These are phyloP conservation scores for Vanacampus margaritifer DNA, from an alignment of 2,113 vertebrate genomes.

Conservation along the genomic window DNA sequence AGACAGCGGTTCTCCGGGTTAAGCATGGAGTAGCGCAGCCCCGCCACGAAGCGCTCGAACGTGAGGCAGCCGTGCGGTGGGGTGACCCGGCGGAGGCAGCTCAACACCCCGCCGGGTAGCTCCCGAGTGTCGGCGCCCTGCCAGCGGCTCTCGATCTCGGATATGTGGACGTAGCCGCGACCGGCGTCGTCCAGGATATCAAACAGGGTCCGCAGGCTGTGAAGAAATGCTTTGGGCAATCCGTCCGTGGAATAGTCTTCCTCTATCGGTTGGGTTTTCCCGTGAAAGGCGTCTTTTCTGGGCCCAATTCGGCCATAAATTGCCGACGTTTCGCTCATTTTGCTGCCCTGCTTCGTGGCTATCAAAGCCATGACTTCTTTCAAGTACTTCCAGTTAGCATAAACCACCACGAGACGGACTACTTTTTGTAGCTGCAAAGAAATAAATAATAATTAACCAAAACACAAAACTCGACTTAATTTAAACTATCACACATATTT, in stretches of 20 bases:
- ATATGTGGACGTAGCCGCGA: slow-evolving; percentile 85
- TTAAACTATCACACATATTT: not conserved
- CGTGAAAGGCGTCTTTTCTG: slow-evolving; percentile 39
- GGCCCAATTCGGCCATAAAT: slow-evolving; percentile 38
- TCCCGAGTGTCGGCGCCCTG: slow-evolving; percentile 80
- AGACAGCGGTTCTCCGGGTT: slow-evolving; percentile 63
- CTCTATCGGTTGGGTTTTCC: slow-evolving; percentile 40
- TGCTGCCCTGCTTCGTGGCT: slow-evolving; percentile 56
- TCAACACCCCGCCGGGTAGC: slow-evolving; percentile 83
- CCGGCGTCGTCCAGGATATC: slow-evolving; percentile 89
- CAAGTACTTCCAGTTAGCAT: slow-evolving; percentile 18
- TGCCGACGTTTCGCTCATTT: slow-evolving; percentile 46
- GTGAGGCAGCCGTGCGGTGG: slow-evolving; percentile 87
- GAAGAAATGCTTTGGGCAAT: slow-evolving; percentile 85
- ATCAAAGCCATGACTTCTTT: slow-evolving; percentile 68
- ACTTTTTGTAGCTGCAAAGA: not conserved
- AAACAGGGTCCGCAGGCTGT: slow-evolving; percentile 88
- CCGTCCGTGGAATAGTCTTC: slow-evolving; percentile 73
- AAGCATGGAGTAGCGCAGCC: slow-evolving; percentile 82
- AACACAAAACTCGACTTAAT: not conserved
- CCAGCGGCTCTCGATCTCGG: slow-evolving; percentile 95
- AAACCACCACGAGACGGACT: not conserved
- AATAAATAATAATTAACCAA: not conserved
- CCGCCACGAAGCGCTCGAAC: slow-evolving; percentile 89
- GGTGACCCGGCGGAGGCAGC: slow-evolving; percentile 79